Percentiles rank a stretch among this genome's conserved stretches.
phyloP scores from a whole-genome alignment of 2,888 invertebrate genomes.

The Chaetogeoica ovagalla region DNA sequence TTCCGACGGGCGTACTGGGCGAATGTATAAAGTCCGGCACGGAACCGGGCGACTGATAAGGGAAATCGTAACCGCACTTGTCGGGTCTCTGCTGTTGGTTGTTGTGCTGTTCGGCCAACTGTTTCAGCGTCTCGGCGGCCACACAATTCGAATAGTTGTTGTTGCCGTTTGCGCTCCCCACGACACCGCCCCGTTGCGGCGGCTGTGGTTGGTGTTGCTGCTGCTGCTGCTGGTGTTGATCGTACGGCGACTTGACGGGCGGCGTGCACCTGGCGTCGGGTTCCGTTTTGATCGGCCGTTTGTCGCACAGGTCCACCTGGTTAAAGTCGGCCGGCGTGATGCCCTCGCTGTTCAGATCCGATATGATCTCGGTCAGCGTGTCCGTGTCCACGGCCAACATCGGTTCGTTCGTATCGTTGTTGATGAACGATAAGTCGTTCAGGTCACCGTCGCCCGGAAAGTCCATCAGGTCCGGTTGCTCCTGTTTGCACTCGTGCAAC shows the following conservation, averaged over 20 bases:
- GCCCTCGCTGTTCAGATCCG: slow-evolving; percentile 50
- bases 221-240: slow-evolving; percentile 46
- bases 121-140: slow-evolving; percentile 92
- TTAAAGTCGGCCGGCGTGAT: slow-evolving; percentile 48
- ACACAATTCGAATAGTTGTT: slow-evolving; percentile 68
- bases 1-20: slow-evolving; percentile 44
- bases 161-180: not conserved
- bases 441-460: slow-evolving; percentile 47
- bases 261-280: slow-evolving; percentile 48
- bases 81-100: slow-evolving; percentile 75
- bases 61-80: slow-evolving; percentile 58
- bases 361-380: slow-evolving; percentile 48
- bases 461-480: slow-evolving; percentile 67
- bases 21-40: slow-evolving; percentile 48
- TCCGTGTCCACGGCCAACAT: slow-evolving; percentile 48
- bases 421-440: slow-evolving; percentile 48
- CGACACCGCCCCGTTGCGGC: slow-evolving; percentile 37
- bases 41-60: slow-evolving; percentile 48
- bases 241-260: slow-evolving; percentile 44
- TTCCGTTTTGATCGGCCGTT: slow-evolving; percentile 45
- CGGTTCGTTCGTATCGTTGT: slow-evolving; percentile 45
- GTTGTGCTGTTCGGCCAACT: slow-evolving; percentile 96
- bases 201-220: slow-evolving; percentile 44
- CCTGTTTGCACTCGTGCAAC: slow-evolving; percentile 71
- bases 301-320: slow-evolving; percentile 44